Percentiles rank a stretch among this genome's conserved stretches.
phyloP scores from a whole-genome alignment of 37 sponge, comb jelly and placozoan species.

The Tethya wilhelma region DNA sequence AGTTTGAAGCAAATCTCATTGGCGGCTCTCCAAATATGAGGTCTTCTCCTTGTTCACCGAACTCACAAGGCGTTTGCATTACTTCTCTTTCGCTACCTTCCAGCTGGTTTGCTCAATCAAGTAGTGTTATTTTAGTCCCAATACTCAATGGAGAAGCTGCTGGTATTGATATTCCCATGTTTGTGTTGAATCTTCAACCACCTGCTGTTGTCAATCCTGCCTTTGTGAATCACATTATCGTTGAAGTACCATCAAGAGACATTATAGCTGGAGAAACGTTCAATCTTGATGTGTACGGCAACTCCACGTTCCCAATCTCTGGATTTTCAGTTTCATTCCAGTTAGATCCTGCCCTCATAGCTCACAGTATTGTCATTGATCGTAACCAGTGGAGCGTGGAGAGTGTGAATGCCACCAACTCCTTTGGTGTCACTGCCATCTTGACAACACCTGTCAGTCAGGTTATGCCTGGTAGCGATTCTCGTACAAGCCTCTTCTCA shows the following conservation, averaged over 20 bases:
- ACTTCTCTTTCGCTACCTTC: slow-evolving; percentile 39
- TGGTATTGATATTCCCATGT: background rate
- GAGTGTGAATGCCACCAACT: slow-evolving; percentile 12
- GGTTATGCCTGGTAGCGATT: background rate
- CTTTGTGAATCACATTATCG: slow-evolving; percentile 21
- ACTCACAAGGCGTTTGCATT: slow-evolving; percentile 45
- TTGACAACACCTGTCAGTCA: slow-evolving; percentile 3
- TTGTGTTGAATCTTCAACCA: background rate
- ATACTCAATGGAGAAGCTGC: background rate
- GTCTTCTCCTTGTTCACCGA: slow-evolving; percentile 24
- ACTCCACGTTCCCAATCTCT: slow-evolving; percentile 29
- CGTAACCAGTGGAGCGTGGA: slow-evolving; percentile 20
- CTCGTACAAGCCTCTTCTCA: slow-evolving; percentile 11
- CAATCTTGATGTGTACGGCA: slow-evolving; percentile 36
- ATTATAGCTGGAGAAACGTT: slow-evolving; percentile 53
- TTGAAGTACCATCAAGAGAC: slow-evolving; percentile 47
- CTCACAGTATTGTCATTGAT: slow-evolving; percentile 8
- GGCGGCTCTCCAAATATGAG: background rate
- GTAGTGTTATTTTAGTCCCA: background rate
- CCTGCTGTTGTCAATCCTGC: background rate
- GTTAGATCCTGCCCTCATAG: background rate
- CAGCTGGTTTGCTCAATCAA: slow-evolving; percentile 30
- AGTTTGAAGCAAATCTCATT: background rate
- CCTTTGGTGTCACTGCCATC: slow-evolving; percentile 29
- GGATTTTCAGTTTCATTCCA: slow-evolving; percentile 34